phyloP scores from a whole-genome alignment of 2,113 vertebrate genomes.

The Rhinolophus sinicus region DNA sequence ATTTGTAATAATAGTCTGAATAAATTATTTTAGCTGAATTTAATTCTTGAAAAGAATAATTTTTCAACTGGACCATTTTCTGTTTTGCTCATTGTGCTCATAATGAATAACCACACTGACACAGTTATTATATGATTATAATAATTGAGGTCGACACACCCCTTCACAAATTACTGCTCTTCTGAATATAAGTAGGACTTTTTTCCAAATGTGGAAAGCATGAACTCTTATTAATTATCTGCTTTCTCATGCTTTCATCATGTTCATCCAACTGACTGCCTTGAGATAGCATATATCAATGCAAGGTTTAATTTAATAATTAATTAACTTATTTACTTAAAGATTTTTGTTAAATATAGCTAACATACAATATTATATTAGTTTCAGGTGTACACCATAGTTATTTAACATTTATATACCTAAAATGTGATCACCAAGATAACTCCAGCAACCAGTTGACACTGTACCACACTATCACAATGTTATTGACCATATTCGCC shows the following conservation, averaged over 20 bases:
- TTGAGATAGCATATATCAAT: background rate
- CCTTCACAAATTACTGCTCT: slow-evolving; percentile 38
- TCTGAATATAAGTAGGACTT: slow-evolving; percentile 40
- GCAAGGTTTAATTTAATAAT: background rate
- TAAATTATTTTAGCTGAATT: slow-evolving; percentile 26
- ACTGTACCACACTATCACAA: no score
- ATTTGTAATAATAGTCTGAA: slow-evolving; percentile 9
- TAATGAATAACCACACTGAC: background rate
- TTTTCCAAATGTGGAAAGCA: background rate
- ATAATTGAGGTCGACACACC: slow-evolving; percentile 40
- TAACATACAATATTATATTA: no score
- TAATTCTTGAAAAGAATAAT: slow-evolving; percentile 46
- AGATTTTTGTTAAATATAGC: no score
- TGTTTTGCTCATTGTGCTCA: slow-evolving; percentile 15
- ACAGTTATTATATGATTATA: slow-evolving; percentile 50
- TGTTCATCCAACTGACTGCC: background rate
- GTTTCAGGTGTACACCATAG: no score
- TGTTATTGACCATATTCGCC: no score
- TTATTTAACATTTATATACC: no score
- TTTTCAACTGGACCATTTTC: slow-evolving; percentile 21
- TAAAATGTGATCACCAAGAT: no score
- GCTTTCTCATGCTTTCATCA: slow-evolving; percentile 26
- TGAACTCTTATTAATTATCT: slow-evolving; percentile 50
- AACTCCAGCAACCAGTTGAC: no score
- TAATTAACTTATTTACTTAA: no score